Evolutionary conservation across 2,113 vertebrate genomes (phyloP), one percentile per base, ranked within the genome.

Genomic region (Prunella himalayana): DNA sequence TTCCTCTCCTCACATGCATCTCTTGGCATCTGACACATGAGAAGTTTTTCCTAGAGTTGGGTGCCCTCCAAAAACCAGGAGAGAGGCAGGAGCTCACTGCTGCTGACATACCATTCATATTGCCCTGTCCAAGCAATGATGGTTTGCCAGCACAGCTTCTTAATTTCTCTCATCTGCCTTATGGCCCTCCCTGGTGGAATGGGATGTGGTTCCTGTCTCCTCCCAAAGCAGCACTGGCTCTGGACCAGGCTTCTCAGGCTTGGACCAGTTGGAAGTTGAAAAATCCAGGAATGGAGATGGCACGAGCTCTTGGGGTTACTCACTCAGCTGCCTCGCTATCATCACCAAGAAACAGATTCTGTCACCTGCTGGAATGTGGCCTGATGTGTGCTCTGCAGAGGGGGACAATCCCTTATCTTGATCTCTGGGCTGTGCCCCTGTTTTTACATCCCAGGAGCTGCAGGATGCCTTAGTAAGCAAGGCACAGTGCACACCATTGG

Each of bases 291-390:
- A 16, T 44, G 22, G 47, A 41, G 37, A 25, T 37, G 22, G 10
- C 19, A 21, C 24, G 63, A 2, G 8, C 6, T 18, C 8, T 53
- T 0, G 1, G 33, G 21, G 3, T 1, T 3, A 24, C 19, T 22
- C 4, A 2, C 18, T 73, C 54, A 8, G 3, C 42, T 78, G 37
- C 24, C n/a, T 61, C 1, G 0, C n/a, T 64, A 1, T 45, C 37
- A 51, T 73, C 17, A 42, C 4, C 3, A 13, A 30, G 30, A 71
- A 77, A 8, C 13, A 24, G 13, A n/a, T 78, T 71, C 16, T 54
- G 39, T 50, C 13, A 12, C 24, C 4, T 37, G 3, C 14, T 63
- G 37, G 22, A 17, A 11, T 57, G 22, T 49, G 15, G 3, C 57
- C 24, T 85, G 25, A 11, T 1, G 0, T n/a, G 35, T 86, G 51